Base-by-base conservation (phyloP, 2,888 invertebrate genomes). In the Thyatira batis region DNA sequence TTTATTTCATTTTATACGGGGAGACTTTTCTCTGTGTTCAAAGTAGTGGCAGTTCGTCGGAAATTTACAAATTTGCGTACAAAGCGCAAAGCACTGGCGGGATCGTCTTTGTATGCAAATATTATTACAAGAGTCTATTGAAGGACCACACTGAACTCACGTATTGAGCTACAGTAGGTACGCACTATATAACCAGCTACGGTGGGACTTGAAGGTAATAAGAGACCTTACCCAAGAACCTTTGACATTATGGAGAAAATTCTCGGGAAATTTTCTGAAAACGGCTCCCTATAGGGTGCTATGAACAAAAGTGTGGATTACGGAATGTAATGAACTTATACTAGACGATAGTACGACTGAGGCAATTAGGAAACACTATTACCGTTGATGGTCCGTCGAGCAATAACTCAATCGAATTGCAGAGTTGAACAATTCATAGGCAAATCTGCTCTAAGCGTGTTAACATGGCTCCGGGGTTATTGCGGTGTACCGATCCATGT, bases 401-500 rank as follows among this genome's bases (percentile, higher is more conserved):
- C 76, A 76, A 81, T 85, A 84, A 81, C 78, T 85, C 81, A 84
- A 79, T 80, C 70, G 76, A 79, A 82, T 78, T 78, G 78, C 71
- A 73, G 79, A 82, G 75, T 80, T 84, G 76, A 82, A 82, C 85
- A 85, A 88, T 89, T 89, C 88, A 87, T 85, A 83, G 81, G 79
- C 84, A 86, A 89, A 89, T 87, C 87, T 86, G 82, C 69, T 80
- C 73, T 84, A 84, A 87, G 84, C 85, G 80, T 84, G 88, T 89
- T 87, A 89, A 89, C 87, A 89, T 79, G 78, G 83, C 80, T 84
- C 71, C 70, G 67, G 78, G 85, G 84, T 78, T 85, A 85, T 84
- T 88, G 87, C 80, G 84, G 84, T 84, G 76, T 76, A 78, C 82
- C 78, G 75, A 80, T 73, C 76, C 80, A 71, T 82, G 73, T 77